Evolutionary conservation across 2,888 invertebrate genomes (phyloP), one percentile per base, ranked within the genome.

Genomic region (Thymelicus acteon): DNA sequence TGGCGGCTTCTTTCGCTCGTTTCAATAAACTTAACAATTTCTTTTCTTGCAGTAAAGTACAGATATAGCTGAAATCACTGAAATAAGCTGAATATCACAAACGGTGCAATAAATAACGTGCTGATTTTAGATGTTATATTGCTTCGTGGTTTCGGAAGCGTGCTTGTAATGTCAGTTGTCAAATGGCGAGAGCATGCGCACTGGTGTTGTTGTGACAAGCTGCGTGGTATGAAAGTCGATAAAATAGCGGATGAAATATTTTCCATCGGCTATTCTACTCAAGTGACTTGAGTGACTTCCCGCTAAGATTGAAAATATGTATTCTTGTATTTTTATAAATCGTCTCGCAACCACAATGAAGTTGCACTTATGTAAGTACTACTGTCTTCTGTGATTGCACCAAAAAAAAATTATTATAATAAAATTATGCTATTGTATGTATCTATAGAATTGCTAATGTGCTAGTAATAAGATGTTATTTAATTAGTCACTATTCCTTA

Each of bases 81-180:
- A 40, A 60, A 52, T 60, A 64, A 70, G 49, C 40, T 49, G 49
- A 39, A 39, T 64, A 54, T 60, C 60, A 37, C 31, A 39, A 60
- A 15, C 49, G 58, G 24, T 71, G 60, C 15, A 61, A 60, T 44
- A 61, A 54, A 61, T 61, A 62, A 49, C 47, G 62, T 68, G 67
- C 60, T 61, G 68, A 40, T 68, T 70, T 64, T 47, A 60, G 71
- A 52, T 71, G 83, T 81, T 71, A 71, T 74, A 85, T 84, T 85
- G 80, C 81, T 86, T 82, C 76, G 80, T 83, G 82, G 85, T 85
- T 84, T 71, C 71, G 71, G 67, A 85, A 85, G 89, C 89, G 89
- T 88, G 88, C 84, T 82, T 84, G 73, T 78, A 84, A 83, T 88
- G 76, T 76, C 87, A 87, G 80, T 81, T 91, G 92, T 89, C 91